Percentiles rank a stretch among this genome's conserved stretches.
phyloP scores from a whole-genome alignment of 2,888 invertebrate species.

The Drosophila kambysellisi region DNA sequence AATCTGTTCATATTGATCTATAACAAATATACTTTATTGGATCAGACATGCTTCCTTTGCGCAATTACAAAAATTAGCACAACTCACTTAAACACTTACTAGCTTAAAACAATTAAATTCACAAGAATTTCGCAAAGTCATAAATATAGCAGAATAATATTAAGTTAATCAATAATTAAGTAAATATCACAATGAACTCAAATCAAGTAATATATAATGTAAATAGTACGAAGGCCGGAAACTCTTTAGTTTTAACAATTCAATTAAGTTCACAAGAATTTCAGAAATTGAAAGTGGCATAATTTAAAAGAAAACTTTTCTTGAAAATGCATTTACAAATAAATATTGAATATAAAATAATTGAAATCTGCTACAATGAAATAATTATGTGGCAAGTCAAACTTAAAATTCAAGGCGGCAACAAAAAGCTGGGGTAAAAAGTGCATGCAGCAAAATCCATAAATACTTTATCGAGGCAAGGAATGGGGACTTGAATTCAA shows the following conservation, averaged over 20 bases:
- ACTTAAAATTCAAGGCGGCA: constrained; percentile 10
- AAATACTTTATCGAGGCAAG: constrained; percentile 16
- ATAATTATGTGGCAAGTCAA: not conserved
- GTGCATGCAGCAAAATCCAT: constrained; percentile 19
- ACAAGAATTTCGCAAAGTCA: not conserved
- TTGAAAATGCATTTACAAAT: not conserved
- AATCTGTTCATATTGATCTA: not conserved
- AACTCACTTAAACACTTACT: not conserved
- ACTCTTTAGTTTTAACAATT: not conserved
- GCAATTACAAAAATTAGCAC: not conserved
- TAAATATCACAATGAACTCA: not conserved
- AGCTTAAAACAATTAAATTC: not conserved
- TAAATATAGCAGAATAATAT: not conserved
- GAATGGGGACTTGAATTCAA: constrained; percentile 40
- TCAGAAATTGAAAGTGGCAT: not conserved
- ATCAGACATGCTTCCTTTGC: not conserved
- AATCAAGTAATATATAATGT: not conserved
- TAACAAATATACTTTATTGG: not conserved
- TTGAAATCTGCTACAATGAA: not conserved
- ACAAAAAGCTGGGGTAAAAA: constrained; percentile 19
- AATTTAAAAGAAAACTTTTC: not conserved
- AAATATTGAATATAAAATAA: not conserved
- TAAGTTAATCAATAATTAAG: not conserved
- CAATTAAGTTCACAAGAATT: not conserved
- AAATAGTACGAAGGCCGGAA: not conserved